Percentiles rank a stretch among this genome's conserved stretches.
Evolutionary conservation across 2,888 invertebrate species (phyloP).

Genomic region (Phengaris arion): DNA sequence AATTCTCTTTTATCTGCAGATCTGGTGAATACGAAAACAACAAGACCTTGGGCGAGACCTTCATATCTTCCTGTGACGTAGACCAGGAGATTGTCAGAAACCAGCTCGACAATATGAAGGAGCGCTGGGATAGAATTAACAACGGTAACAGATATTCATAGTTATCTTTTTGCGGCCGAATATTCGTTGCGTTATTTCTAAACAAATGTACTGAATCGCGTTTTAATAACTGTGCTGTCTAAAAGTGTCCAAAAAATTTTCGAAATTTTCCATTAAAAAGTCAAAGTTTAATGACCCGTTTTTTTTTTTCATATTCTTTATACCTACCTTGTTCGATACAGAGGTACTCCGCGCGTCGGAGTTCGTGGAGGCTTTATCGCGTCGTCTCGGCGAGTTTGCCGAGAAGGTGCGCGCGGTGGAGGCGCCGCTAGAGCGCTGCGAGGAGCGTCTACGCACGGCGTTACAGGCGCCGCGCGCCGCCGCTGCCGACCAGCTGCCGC

Average conservation of each 20-base stretch:
- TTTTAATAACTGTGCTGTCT: too few species aligned
- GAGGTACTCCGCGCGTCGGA: constrained; percentile 87
- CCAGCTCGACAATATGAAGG: constrained; percentile 89
- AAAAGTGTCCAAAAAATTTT: too few species aligned
- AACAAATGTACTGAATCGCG: too few species aligned
- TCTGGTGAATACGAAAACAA: constrained; percentile 96
- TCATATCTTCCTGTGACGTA: constrained; percentile 92
- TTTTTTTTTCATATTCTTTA: background rate
- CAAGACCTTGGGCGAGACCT: constrained; percentile 90
- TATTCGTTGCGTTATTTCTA: too few species aligned
- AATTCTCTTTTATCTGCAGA: constrained; percentile 51
- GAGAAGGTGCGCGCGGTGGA: constrained; percentile 92
- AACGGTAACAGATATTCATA: constrained; percentile 77
- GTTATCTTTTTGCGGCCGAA: background rate
- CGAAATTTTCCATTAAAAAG: too few species aligned
- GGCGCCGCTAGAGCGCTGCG: constrained; percentile 91
- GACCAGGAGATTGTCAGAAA: constrained; percentile 94
- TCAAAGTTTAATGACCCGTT: background rate
- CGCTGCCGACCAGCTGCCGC: constrained; percentile 92
- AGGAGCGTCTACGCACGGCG: constrained; percentile 84
- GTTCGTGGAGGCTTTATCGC: constrained; percentile 89
- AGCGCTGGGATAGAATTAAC: constrained; percentile 94
- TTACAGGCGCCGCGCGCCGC: constrained; percentile 85
- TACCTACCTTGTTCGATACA: constrained; percentile 45
- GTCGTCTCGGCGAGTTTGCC: constrained; percentile 89